A percentile compares a stretch with the other conserved stretches of the same genome.
Evolutionary conservation across 2,888 invertebrate genomes (phyloP).

Genomic region (Andrena chrysosceles): DNA sequence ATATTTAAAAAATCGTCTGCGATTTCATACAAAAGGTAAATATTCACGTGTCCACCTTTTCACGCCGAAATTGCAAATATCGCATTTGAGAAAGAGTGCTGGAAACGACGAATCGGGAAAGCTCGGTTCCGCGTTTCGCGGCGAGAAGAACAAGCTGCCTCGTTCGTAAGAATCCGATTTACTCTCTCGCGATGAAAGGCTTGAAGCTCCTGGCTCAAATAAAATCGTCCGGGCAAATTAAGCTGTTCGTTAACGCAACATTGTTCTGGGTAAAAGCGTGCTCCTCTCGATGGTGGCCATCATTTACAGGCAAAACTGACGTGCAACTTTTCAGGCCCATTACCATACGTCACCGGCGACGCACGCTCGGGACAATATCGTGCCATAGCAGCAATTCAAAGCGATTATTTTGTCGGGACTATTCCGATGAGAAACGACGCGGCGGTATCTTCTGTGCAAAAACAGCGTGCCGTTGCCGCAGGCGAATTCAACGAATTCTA

Average conservation of each 20-base stretch:
- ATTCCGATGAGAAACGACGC: constrained; percentile 17
- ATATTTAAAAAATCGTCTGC: too few relatives aligned
- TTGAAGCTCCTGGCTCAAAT: too few relatives aligned
- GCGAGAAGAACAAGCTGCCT: too few relatives aligned
- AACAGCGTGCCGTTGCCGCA: neutral
- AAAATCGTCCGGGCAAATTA: neutral
- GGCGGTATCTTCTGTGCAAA: neutral
- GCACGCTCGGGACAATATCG: constrained; percentile 3
- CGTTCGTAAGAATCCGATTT: too few relatives aligned
- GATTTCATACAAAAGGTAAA: constrained; percentile 1
- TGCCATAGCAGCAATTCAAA: neutral
- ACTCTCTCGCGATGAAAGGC: too few relatives aligned
- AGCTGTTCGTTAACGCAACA: constrained; percentile 8
- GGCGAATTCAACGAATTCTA: neutral
- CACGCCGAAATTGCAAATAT: too few relatives aligned
- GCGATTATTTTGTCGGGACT: constrained; percentile 4
- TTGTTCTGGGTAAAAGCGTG: neutral
- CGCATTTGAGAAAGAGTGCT: too few relatives aligned
- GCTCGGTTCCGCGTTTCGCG: too few relatives aligned
- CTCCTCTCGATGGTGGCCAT: neutral
- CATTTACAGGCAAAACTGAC: constrained; percentile 15
- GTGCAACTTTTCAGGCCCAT: constrained; percentile 24
- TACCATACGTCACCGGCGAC: constrained; percentile 26
- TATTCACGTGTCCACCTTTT: neutral
- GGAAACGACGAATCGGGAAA: too few relatives aligned